These are phyloP conservation scores for Linnaemya vulpina DNA, from an alignment of 2,888 invertebrate genomes.

Conservation along the genomic window DNA sequence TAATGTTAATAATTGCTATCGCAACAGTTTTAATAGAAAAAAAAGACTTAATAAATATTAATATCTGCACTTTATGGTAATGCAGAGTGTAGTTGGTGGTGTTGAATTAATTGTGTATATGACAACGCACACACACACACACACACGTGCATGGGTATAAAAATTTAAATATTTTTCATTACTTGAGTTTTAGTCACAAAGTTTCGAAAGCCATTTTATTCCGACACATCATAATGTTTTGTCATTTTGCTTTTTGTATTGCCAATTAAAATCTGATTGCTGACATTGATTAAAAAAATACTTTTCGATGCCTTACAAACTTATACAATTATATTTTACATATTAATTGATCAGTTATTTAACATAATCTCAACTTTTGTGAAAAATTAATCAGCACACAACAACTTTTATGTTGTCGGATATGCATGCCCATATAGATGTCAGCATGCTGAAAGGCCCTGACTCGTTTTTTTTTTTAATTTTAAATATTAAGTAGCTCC, in stretches of 20 bases:
- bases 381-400: not conserved
- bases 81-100: not conserved
- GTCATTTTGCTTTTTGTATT: not conserved
- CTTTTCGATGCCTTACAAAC: not conserved
- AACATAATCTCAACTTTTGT: not conserved
- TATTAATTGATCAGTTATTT: not conserved
- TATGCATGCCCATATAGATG: no score
- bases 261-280: conserved; percentile 23
- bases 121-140: not conserved
- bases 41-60: conserved; percentile 49
- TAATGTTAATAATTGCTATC: not conserved
- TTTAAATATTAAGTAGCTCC: no score
- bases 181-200: conserved; percentile 2
- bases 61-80: conserved; percentile 44
- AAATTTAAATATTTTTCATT: conserved; percentile 19
- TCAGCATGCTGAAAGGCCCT: no score
- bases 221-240: conserved; percentile 43
- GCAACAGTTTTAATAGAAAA: not conserved
- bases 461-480: no score
- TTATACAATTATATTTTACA: not conserved
- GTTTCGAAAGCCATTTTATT: conserved; percentile 1
- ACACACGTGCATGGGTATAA: not conserved
- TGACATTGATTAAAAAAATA: conserved; percentile 26
- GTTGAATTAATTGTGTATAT: conserved; percentile 43
- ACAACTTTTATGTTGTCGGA: not conserved